Percentiles rank a stretch among this genome's conserved stretches.
phyloP scores from a whole-genome alignment of 2,113 vertebrate genomes.

The Herpailurus yagouaroundi region DNA sequence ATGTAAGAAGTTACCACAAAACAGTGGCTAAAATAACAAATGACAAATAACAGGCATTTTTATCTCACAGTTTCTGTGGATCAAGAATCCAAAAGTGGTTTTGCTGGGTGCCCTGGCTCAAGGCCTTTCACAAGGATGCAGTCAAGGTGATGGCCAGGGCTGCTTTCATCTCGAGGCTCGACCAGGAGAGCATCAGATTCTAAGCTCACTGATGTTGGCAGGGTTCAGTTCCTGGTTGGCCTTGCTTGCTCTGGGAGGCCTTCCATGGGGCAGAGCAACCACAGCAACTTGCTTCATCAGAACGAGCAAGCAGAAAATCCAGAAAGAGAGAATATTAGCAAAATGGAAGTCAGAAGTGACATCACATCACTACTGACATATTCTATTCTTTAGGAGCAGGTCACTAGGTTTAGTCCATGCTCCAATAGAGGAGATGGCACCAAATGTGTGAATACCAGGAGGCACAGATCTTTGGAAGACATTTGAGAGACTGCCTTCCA shows the following conservation, averaged over 20 bases:
- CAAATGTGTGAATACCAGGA: background rate
- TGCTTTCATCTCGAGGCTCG: background rate
- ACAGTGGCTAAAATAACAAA: background rate
- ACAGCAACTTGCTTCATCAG: background rate
- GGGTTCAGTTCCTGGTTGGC: background rate
- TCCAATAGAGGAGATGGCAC: background rate
- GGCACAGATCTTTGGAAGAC: background rate
- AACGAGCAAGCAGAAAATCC: background rate
- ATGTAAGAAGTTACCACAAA: background rate
- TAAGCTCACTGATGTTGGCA: background rate
- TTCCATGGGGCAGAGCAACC: background rate
- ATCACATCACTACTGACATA: background rate
- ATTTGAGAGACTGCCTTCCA: background rate
- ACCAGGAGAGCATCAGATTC: background rate
- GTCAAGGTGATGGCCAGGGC: background rate
- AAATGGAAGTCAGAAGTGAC: background rate
- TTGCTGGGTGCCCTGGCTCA: background rate
- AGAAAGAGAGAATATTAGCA: background rate
- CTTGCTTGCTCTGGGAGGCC: background rate
- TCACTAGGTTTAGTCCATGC: background rate
- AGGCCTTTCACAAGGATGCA: background rate
- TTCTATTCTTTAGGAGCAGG: background rate
- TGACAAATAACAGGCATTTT: background rate
- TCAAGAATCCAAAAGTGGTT: background rate
- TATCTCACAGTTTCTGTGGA: background rate